Percentiles rank a stretch among this genome's conserved stretches.
Conservation (phyloP, 2,113 vertebrate species). For the Nyctibius bracteatus region DNA sequence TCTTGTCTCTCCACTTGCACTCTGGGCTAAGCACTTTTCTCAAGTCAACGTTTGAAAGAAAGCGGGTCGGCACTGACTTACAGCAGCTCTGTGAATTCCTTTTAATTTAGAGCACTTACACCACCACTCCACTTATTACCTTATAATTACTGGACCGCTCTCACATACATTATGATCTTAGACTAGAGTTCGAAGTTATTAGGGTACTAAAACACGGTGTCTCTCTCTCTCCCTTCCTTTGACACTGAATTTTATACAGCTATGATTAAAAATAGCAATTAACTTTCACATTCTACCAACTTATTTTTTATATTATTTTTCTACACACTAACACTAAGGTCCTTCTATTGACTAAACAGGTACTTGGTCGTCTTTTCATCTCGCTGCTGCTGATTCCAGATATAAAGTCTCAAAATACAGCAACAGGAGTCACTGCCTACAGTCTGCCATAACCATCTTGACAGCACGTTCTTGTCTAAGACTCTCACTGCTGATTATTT, state of each 20-base stretch:
- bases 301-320: not conserved
- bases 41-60: slow-evolving; percentile 75
- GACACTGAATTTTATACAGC: slow-evolving; percentile 60
- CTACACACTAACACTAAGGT: not conserved
- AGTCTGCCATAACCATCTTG: not conserved
- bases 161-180: slow-evolving; percentile 75
- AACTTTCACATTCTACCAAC: slow-evolving; percentile 24
- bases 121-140: slow-evolving; percentile 77
- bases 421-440: not conserved
- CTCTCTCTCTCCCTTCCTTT: slow-evolving; percentile 11
- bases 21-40: slow-evolving; percentile 77
- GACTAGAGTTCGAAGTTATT: slow-evolving; percentile 75
- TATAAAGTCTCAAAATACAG: not conserved
- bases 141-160: slow-evolving; percentile 76
- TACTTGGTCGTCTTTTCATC: not conserved
- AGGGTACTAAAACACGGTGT: slow-evolving; percentile 72
- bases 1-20: slow-evolving; percentile 77
- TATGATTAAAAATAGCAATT: slow-evolving; percentile 59
- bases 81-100: slow-evolving; percentile 74
- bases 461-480: not conserved
- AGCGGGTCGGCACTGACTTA: slow-evolving; percentile 76
- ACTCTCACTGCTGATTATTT: not conserved
- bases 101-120: slow-evolving; percentile 83
- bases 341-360: not conserved
- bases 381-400: not conserved